phyloP scores from a whole-genome alignment of 1,140 invertebrate species.

The Branchinecta lynchi region DNA sequence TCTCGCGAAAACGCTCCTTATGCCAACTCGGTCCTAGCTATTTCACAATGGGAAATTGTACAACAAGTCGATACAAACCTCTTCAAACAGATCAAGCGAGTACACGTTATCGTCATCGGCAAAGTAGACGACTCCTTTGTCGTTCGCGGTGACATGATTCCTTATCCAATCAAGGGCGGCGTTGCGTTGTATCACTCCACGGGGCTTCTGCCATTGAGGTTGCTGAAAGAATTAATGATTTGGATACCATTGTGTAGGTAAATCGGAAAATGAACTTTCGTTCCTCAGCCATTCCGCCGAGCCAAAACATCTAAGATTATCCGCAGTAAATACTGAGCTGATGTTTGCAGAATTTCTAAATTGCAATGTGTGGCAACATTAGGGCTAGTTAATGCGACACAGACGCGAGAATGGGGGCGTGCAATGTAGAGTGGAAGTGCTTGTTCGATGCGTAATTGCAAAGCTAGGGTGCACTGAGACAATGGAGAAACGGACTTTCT shows the following conservation, averaged over 20 bases:
- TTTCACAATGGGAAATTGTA: slow-evolving; percentile 9
- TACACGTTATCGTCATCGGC: slow-evolving; percentile 99
- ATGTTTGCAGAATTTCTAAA: no score
- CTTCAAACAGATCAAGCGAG: slow-evolving; percentile 69
- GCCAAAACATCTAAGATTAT: no score
- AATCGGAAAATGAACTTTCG: no score
- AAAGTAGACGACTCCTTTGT: slow-evolving; percentile 75
- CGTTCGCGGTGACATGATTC: slow-evolving; percentile 38
- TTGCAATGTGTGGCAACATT: no score
- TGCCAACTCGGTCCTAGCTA: background rate
- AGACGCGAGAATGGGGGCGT: no score
- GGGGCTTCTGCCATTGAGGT: slow-evolving; percentile 73
- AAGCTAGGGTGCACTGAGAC: no score
- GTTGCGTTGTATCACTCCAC: slow-evolving; percentile 90
- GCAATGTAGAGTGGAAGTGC: no score
- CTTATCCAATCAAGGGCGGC: slow-evolving; percentile 71
- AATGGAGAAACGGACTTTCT: no score
- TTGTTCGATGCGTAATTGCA: no score
- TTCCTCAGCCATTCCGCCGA: no score
- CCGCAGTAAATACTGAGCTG: no score
- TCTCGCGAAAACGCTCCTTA: background rate
- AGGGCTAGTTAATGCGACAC: no score
- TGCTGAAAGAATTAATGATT: slow-evolving; percentile 35
- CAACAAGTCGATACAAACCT: slow-evolving; percentile 40
- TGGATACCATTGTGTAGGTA: background rate